Percentiles rank a stretch among this genome's conserved stretches.
Conservation (phyloP, 2,888 invertebrate species). For the Dynastes tityus region DNA sequence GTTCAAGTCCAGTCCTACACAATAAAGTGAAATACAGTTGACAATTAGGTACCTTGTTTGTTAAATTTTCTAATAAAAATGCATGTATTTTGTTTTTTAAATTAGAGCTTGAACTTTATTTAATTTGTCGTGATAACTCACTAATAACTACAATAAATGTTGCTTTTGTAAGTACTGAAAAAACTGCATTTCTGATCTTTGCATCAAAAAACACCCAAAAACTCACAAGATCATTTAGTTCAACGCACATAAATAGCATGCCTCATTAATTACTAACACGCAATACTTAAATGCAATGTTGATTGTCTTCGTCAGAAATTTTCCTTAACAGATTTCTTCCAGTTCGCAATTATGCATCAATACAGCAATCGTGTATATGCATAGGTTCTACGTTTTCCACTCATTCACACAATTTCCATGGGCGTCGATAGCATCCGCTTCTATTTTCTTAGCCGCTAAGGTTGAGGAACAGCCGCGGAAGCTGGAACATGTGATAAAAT, state of each 20-base stretch:
- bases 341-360: constrained; percentile 97
- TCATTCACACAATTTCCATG: constrained; percentile 96
- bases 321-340: constrained; percentile 62
- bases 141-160: too few species aligned
- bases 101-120: too few species aligned
- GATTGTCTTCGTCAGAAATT: background rate
- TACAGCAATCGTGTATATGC: constrained; percentile 99
- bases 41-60: too few species aligned
- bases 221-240: too few species aligned
- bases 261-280: background rate
- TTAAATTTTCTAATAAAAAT: too few species aligned
- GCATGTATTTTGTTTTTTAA: too few species aligned
- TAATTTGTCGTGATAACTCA: too few species aligned
- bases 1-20: too few species aligned
- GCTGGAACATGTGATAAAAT: constrained; percentile 96
- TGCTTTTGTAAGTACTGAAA: background rate
- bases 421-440: constrained; percentile 94
- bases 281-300: too few species aligned
- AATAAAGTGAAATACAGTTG: too few species aligned
- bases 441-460: constrained; percentile 97
- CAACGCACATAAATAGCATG: background rate
- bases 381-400: constrained; percentile 98
- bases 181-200: background rate
- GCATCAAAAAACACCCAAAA: too few species aligned
- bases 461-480: constrained; percentile 99